These are phyloP conservation scores for Eleginops maclovinus DNA, from an alignment of 2,113 vertebrate species.

Conservation along the genomic window DNA sequence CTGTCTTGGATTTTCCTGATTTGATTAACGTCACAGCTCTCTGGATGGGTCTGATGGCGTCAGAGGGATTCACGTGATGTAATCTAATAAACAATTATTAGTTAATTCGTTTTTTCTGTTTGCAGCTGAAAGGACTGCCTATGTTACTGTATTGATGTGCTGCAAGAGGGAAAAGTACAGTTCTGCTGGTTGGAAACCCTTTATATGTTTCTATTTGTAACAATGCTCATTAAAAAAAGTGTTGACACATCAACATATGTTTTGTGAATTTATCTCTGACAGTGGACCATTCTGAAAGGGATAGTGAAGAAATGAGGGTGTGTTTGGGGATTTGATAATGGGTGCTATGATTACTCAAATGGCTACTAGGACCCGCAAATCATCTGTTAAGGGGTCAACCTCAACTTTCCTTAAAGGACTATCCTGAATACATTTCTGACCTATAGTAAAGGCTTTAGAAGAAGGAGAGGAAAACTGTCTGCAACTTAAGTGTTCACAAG, in stretches of 20 bases:
- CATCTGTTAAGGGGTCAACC: background rate
- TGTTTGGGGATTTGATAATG: background rate
- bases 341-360: background rate
- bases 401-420: background rate
- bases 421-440: background rate
- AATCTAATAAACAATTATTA: constrained; percentile 28
- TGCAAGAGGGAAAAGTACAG: too few species aligned
- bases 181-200: too few species aligned
- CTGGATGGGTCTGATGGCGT: constrained; percentile 31
- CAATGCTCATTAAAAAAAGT: too few species aligned
- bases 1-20: constrained; percentile 40
- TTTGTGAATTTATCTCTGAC: too few species aligned
- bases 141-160: background rate
- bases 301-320: background rate
- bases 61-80: constrained; percentile 17
- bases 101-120: constrained; percentile 25
- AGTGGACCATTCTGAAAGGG: too few species aligned
- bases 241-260: too few species aligned
- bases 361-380: background rate
- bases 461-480: constrained; percentile 27
- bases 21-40: constrained; percentile 35
- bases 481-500: constrained; percentile 28
- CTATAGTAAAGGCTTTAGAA: background rate
- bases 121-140: background rate
- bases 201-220: too few species aligned